Evolutionary conservation across 1,140 invertebrate genomes (phyloP), one percentile per base, ranked within the genome.

Genomic region (Ctenoplectra terminalis): DNA sequence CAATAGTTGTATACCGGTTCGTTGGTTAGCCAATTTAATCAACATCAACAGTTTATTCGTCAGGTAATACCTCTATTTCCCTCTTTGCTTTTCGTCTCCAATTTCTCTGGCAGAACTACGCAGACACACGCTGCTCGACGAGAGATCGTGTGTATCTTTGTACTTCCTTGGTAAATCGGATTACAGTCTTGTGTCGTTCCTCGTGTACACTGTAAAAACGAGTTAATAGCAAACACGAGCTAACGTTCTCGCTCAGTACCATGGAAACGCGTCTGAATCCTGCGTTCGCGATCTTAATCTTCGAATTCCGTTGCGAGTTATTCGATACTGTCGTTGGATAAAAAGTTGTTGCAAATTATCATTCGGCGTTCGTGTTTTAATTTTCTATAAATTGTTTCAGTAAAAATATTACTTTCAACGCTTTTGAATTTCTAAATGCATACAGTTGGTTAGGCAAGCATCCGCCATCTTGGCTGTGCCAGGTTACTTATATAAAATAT

Each of bases 81-180:
- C 37, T 20, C 17, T 66, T 34, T 60, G 17, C 34, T 63, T 46
- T 50, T n/a, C 58, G 29, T n/a, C 31, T 26, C 9, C 26, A 4
- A 23, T 26, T 37, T 13, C 37, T 26, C n/a, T 26, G 50, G 1
- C 29, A 7, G 29, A 20, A 29, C 17, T 29, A 29, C 34, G 8
- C 23, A 40, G 2, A 17, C 26, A n/a, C 34, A 9, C 34, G 26
- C 2, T 17, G 0, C 48, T 26, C 52, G 61, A 2, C 50, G 66
- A 26, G 20, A 37, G 3, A 17, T 78, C 75, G 34, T 50, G 81
- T 78, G 67, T 79, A 78, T 37, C 67, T 82, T 82, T 82, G 46
- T 64, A 71, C 66, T 71, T 78, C 40, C 54, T 71, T 61, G 60
- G 11, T 48, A 82, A 82, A 78, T 82, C 75, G 66, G 66, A 82